A percentile compares a stretch with the other conserved stretches of the same genome.
These are phyloP conservation scores for Motacilla alba DNA, from an alignment of 2,113 vertebrate genomes.

Conservation along the genomic window DNA sequence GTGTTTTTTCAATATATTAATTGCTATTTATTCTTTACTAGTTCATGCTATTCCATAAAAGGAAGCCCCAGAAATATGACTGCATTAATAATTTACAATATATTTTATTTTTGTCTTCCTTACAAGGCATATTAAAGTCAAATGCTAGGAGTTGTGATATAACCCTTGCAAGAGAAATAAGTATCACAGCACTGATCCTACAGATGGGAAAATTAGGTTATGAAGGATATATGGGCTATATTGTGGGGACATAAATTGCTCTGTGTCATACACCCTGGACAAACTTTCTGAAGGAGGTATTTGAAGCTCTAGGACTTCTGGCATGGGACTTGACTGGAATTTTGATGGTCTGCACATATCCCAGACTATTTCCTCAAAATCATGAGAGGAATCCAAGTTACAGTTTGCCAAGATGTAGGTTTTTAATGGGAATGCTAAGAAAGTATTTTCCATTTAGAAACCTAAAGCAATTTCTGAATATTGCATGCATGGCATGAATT, in stretches of 20 bases:
- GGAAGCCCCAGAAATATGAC: not conserved
- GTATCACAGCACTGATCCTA: not conserved
- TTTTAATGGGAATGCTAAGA: not conserved
- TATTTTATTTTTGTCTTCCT: not conserved
- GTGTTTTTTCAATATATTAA: not conserved
- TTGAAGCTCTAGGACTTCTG: not conserved
- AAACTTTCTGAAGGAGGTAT: not conserved
- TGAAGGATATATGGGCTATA: not conserved
- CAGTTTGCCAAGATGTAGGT: not conserved
- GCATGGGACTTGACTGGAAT: not conserved
- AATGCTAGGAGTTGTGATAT: not conserved
- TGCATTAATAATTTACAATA: not conserved
- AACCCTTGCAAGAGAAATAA: not conserved
- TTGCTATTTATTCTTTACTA: not conserved
- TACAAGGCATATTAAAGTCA: not conserved
- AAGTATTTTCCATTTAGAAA: not conserved
- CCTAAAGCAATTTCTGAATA: not conserved
- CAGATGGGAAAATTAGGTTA: not conserved
- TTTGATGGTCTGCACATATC: not conserved
- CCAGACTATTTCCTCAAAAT: not conserved
- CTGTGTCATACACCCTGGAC: not conserved
- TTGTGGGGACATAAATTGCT: not conserved
- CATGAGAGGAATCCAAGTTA: not conserved
- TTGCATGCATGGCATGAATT: not conserved
- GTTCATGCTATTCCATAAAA: not conserved